Evolutionary conservation across 2,797 vertebrate genomes (phyloP).

Genomic region (Heterohyrax brucei): DNA sequence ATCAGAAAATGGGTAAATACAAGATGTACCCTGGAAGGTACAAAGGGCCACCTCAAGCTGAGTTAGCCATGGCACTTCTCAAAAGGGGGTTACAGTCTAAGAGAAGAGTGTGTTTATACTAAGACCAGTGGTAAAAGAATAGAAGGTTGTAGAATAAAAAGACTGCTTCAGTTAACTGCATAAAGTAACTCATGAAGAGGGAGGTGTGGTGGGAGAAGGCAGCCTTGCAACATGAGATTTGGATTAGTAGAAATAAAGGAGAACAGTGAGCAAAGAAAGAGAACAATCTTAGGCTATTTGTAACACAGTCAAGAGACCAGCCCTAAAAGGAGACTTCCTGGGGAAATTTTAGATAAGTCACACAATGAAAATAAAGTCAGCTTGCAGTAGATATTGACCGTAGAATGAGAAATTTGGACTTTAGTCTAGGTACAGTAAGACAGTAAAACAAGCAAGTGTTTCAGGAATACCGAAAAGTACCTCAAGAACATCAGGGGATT

Average conservation of each 20-base stretch:
- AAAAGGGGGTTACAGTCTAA: background rate
- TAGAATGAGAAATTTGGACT: background rate
- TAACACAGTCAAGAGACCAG: background rate
- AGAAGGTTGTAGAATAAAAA: too few relatives aligned
- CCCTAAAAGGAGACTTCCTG: background rate
- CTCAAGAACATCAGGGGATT: background rate
- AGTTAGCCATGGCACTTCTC: background rate
- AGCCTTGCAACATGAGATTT: background rate
- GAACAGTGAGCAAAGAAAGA: background rate
- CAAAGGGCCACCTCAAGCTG: background rate
- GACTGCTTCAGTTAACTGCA: background rate
- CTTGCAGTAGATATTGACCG: background rate
- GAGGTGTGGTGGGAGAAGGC: background rate
- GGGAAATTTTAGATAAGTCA: background rate
- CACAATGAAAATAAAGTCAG: background rate
- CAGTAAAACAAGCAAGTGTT: background rate
- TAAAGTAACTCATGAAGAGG: background rate
- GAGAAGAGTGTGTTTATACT: background rate
- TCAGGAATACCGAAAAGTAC: background rate
- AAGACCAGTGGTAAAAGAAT: background rate
- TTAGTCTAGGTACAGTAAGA: background rate
- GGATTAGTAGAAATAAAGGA: background rate
- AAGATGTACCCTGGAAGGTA: background rate
- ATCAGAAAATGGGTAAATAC: constrained; percentile 33
- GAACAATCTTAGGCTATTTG: background rate